phyloP scores from a whole-genome alignment of 2,888 invertebrate species.

The Drosophila recens region DNA sequence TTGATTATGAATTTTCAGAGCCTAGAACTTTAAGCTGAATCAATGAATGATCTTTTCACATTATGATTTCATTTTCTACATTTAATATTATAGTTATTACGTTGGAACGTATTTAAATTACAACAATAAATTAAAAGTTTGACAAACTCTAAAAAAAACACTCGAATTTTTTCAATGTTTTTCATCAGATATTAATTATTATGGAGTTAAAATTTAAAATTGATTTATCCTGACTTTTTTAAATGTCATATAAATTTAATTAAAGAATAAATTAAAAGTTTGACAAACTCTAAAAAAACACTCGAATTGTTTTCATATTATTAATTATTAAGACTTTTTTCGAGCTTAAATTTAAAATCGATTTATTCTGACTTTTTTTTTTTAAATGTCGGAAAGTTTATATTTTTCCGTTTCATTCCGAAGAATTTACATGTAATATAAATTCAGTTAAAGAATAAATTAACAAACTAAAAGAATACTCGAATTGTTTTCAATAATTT shows the following conservation, averaged over 20 bases:
- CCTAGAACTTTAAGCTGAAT: slow-evolving; percentile 16
- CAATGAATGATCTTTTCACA: slow-evolving; percentile 1
- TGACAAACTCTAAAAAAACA: slow-evolving; percentile 29
- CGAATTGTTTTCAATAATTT: no score
- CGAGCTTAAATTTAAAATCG: no score
- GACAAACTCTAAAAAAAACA: slow-evolving; percentile 26
- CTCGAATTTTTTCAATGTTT: background rate
- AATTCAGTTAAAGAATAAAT: slow-evolving; percentile 32
- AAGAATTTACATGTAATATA: slow-evolving; percentile 1
- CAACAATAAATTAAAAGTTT: slow-evolving; percentile 42
- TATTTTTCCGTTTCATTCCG: no score
- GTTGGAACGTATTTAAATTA: slow-evolving; percentile 35
- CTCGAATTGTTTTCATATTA: no score
- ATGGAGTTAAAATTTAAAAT: background rate
- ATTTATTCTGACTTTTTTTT: no score
- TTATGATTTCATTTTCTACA: slow-evolving; percentile 27
- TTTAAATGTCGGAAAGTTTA: no score
- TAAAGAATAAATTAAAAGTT: slow-evolving; percentile 33
- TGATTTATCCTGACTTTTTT: background rate
- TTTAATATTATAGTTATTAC: slow-evolving; percentile 21
- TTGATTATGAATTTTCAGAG: slow-evolving; percentile 24
- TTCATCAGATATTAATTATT: background rate
- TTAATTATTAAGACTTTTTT: no score
- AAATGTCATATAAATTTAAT: slow-evolving; percentile 15
- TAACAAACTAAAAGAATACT: slow-evolving; percentile 17